Percentiles rank a stretch among this genome's conserved stretches.
Evolutionary conservation across 2,113 vertebrate species (phyloP).

Genomic region (Columba janthina): DNA sequence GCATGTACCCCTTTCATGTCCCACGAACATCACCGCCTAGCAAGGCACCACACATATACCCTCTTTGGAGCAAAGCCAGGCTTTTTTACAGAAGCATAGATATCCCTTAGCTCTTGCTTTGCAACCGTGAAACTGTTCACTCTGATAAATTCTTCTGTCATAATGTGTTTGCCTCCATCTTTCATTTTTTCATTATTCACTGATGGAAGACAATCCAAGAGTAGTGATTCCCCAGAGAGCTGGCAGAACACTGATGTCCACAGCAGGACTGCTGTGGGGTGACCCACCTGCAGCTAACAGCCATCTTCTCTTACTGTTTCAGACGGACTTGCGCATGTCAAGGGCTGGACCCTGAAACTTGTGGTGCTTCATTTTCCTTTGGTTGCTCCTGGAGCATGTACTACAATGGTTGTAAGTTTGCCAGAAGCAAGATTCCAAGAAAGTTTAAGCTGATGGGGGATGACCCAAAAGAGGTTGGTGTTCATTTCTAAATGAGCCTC

Average conservation of each 20-base stretch:
- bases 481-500: constrained; percentile 14
- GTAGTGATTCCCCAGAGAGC: fast-evolving
- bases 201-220: background rate
- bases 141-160: background rate
- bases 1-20: background rate
- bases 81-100: background rate
- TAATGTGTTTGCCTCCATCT: background rate
- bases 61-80: fast-evolving
- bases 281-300: background rate
- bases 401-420: constrained; percentile 99
- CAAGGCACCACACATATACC: background rate
- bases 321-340: constrained; percentile 97
- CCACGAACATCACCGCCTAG: background rate
- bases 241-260: fast-evolving
- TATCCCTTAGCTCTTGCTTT: background rate
- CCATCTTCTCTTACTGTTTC: constrained; percentile 31
- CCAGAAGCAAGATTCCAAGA: constrained; percentile 95
- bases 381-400: constrained; percentile 99
- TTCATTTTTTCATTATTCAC: background rate
- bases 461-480: constrained; percentile 91
- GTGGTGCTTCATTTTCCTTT: constrained; percentile 98
- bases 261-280: background rate
- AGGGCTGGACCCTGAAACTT: constrained; percentile 88
- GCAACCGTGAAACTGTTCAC: background rate
- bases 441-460: constrained; percentile 95